These are phyloP conservation scores for Marmota flaviventris DNA, from an alignment of 2,113 vertebrate genomes.

Conservation along the genomic window DNA sequence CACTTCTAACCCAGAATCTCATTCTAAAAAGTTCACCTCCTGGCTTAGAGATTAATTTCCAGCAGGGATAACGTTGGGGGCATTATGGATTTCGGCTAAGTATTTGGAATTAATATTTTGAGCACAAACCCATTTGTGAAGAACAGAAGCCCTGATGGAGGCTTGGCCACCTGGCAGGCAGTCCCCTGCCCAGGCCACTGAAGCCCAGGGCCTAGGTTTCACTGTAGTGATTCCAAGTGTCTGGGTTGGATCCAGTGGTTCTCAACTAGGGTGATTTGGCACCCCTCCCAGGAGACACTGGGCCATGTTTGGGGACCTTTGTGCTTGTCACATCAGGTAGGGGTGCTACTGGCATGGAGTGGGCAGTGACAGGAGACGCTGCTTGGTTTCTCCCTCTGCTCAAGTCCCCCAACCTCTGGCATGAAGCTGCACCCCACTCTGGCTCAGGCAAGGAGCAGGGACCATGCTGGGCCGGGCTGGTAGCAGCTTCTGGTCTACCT, in stretches of 20 bases:
- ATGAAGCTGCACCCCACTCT: not conserved
- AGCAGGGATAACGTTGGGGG: conserved; percentile 20
- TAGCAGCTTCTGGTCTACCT: not conserved
- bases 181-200: not conserved
- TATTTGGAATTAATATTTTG: conserved; percentile 62
- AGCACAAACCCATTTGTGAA: not conserved
- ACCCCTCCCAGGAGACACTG: not conserved
- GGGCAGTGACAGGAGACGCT: not conserved
- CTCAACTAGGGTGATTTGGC: not conserved
- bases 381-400: accelerated
- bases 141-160: not conserved
- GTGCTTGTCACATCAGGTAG: not conserved
- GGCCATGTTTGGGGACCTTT: not conserved
- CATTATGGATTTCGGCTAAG: conserved; percentile 32
- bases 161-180: not conserved
- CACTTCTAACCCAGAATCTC: not conserved
- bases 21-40: not conserved
- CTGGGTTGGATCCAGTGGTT: not conserved
- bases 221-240: not conserved
- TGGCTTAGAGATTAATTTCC: conserved; percentile 59
- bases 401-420: not conserved
- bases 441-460: not conserved
- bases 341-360: not conserved
- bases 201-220: not conserved
- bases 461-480: not conserved